Evolutionary conservation across 1,140 invertebrate genomes (phyloP).

Genomic region (Achroia grisella): DNA sequence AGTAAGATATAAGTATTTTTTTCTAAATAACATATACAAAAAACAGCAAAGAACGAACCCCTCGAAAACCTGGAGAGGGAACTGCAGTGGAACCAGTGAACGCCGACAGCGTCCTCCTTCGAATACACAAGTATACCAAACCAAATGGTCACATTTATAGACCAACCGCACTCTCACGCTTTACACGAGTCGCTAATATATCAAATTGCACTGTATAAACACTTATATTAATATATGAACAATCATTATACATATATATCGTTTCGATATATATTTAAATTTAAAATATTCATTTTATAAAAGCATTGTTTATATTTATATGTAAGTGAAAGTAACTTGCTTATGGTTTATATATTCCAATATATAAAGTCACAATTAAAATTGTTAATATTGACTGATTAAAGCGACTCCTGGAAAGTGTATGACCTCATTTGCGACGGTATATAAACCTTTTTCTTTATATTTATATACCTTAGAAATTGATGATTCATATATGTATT

Average conservation of each 20-base stretch:
- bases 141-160: not conserved
- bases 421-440: too few relatives aligned
- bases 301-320: too few relatives aligned
- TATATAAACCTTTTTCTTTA: too few relatives aligned
- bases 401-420: too few relatives aligned
- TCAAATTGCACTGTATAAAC: too few relatives aligned
- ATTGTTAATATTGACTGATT: too few relatives aligned
- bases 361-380: too few relatives aligned
- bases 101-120: conserved; percentile 3
- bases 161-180: not conserved
- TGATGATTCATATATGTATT: too few relatives aligned
- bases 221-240: too few relatives aligned
- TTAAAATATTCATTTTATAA: not conserved
- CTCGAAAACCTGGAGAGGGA: conserved; percentile 69
- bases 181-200: too few relatives aligned
- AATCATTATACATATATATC: not conserved
- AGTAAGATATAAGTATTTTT: not conserved
- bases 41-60: conserved; percentile 68
- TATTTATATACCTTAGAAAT: too few relatives aligned
- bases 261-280: not conserved
- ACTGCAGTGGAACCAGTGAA: conserved; percentile 57
- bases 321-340: too few relatives aligned
- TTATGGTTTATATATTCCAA: not conserved
- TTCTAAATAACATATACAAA: conserved; percentile 8
- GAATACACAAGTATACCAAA: not conserved